Evolutionary conservation across 1,140 invertebrate species (phyloP), one percentile per base, ranked within the genome.

Genomic region (Acromyrmex echinatior): DNA sequence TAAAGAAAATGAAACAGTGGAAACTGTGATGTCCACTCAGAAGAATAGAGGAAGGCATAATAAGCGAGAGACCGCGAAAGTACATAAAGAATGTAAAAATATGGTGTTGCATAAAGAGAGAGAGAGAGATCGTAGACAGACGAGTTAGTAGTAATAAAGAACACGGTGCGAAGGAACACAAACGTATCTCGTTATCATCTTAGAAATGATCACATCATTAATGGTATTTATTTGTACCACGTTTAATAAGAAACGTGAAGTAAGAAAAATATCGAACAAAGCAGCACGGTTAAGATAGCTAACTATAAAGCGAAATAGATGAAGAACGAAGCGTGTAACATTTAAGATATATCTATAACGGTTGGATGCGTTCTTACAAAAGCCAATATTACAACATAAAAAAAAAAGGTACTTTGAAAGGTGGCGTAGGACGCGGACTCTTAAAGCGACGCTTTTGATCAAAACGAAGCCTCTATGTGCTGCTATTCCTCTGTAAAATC

Each of bases 391-490:
- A 35, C 28, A 53, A 70, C 45, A 18, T 21, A 35, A 39, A 16
- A 74, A 45, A 74, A 49, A 84, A 76, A 49, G 56, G 58, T 49
- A 62, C 45, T 35, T 63, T 84, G 10, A 49, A 76, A 60, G 70
- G 21, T 18, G 25, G 56, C 28, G 68, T 51, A 62, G 39, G 25
- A 71, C 51, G n/a, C 25, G 14, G 78, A 71, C 21, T 58, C 51
- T 76, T 76, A 76, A 84, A 76, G 18, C 68, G 70, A 12, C 3
- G 70, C 25, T 84, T 74, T 74, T 76, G 70, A 84, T 84, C 80
- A 76, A 25, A 62, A 60, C n/a, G 6, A 16, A 35, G 25, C 56
- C 35, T 79, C 45, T 16, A 39, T 45, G n/a, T 28, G 14, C 51
- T 35, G 18, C 1, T 16, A 10, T 14, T 62, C 25, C 56, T 7